Evolutionary conservation across 2,888 invertebrate species (phyloP).

Genomic region (Congeria kusceri): DNA sequence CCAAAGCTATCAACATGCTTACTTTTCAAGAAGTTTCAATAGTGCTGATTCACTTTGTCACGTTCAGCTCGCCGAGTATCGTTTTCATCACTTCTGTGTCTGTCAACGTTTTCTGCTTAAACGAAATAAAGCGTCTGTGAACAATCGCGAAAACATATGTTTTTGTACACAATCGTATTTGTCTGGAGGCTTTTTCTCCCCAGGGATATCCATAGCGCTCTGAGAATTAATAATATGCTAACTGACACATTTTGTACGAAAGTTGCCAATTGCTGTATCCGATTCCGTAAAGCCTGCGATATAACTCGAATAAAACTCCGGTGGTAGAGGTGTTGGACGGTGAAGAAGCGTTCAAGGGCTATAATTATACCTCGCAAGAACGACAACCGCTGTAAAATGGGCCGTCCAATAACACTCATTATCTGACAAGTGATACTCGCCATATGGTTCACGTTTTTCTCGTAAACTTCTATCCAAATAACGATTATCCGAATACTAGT

Average conservation of each 20-base stretch:
- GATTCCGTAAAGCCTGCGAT: slow-evolving; percentile 46
- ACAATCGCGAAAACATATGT: no score
- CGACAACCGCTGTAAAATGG: neutral
- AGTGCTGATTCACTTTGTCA: no score
- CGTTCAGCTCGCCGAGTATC: no score
- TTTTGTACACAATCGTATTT: slow-evolving; percentile 42
- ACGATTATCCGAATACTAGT: slow-evolving; percentile 37
- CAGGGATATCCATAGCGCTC: slow-evolving; percentile 52
- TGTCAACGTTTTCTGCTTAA: no score
- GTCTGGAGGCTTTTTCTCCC: slow-evolving; percentile 34
- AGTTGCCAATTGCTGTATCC: slow-evolving; percentile 54
- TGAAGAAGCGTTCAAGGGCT: slow-evolving; percentile 35
- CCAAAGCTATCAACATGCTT: no score
- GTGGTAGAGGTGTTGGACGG: slow-evolving; percentile 39
- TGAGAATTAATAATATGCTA: slow-evolving; percentile 53
- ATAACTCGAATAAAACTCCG: slow-evolving; percentile 42
- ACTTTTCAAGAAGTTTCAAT: no score
- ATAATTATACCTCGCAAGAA: slow-evolving; percentile 39
- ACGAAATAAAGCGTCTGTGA: no score
- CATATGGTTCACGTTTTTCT: slow-evolving; percentile 45
- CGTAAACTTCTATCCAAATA: slow-evolving; percentile 34
- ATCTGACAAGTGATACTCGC: slow-evolving; percentile 48
- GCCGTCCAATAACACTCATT: slow-evolving; percentile 17
- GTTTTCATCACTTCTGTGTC: no score
- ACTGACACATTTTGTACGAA: slow-evolving; percentile 49